These are phyloP conservation scores for Lacerta viridis DNA, from an alignment of 2,797 vertebrate species.

Conservation along the genomic window DNA sequence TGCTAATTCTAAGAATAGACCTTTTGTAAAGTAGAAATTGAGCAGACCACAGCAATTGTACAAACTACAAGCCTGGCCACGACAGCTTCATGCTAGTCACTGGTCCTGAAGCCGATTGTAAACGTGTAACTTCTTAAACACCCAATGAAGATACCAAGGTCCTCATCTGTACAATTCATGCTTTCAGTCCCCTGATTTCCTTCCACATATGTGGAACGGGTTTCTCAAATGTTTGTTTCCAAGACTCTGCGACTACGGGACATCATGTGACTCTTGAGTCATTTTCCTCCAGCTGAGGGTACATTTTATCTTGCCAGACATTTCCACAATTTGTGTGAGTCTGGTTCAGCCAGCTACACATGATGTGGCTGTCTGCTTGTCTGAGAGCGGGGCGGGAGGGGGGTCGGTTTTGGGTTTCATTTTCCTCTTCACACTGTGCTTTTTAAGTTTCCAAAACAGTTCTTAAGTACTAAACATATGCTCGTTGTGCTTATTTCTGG, in stretches of 20 bases:
- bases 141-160: constrained; percentile 56
- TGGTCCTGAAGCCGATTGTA: constrained; percentile 16
- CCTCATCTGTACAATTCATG: constrained; percentile 64
- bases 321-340: constrained; percentile 73
- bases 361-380: constrained; percentile 70
- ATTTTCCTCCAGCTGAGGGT: constrained; percentile 73
- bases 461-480: constrained; percentile 68
- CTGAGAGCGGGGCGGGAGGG: constrained; percentile 51
- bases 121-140: constrained; percentile 52
- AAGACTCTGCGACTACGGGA: constrained; percentile 57
- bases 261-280: constrained; percentile 76
- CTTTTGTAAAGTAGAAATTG: constrained; percentile 50
- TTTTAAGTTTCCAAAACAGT: constrained; percentile 73
- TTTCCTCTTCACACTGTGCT: constrained; percentile 58
- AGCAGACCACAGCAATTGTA: constrained; percentile 51
- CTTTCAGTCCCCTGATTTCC: constrained; percentile 70
- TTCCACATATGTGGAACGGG: constrained; percentile 57
- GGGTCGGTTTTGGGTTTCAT: constrained; percentile 72
- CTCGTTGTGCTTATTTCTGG: constrained; percentile 66
- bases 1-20: constrained; percentile 50
- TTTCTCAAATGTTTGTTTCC: constrained; percentile 66
- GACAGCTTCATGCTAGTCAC: neutral
- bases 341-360: constrained; percentile 75
- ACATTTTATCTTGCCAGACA: constrained; percentile 73
- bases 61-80: neutral